These are phyloP conservation scores for Mantis religiosa DNA, from an alignment of 2,888 invertebrate species.

Conservation along the genomic window DNA sequence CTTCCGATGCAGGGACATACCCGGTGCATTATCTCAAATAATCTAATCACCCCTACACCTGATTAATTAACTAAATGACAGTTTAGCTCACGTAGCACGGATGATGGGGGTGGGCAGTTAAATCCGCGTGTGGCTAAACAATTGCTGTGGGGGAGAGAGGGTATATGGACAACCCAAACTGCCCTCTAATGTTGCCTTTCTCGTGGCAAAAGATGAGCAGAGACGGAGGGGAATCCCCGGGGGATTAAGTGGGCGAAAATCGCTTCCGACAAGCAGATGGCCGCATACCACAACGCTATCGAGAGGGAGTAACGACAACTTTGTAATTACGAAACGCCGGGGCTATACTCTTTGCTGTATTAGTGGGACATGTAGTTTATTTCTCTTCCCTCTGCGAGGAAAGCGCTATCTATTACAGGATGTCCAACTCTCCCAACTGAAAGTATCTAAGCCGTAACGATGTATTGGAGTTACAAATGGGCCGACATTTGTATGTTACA, in stretches of 20 bases:
- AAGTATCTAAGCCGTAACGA: too few species aligned
- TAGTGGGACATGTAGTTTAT: not conserved
- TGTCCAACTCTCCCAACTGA: not conserved
- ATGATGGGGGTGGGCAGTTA: not conserved
- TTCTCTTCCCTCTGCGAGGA: not conserved
- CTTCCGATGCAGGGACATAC: not conserved
- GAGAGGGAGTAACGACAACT: not conserved
- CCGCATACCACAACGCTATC: not conserved
- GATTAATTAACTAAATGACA: constrained; percentile 18
- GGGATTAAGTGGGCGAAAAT: not conserved
- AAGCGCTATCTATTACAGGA: not conserved
- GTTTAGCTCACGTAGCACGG: not conserved
- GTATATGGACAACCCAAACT: not conserved
- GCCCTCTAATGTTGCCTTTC: not conserved
- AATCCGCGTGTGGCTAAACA: constrained; percentile 4
- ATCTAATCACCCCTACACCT: constrained; percentile 12
- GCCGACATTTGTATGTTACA: too few species aligned
- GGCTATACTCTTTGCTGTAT: not conserved
- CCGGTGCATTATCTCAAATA: not conserved
- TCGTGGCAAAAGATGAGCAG: not conserved
- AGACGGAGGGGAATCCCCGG: too few species aligned
- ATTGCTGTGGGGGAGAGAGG: not conserved
- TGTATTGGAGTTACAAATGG: too few species aligned
- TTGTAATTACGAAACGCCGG: not conserved
- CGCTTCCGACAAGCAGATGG: not conserved